Conservation (phyloP, 2,888 invertebrate species). For the Papilio protenor region DNA sequence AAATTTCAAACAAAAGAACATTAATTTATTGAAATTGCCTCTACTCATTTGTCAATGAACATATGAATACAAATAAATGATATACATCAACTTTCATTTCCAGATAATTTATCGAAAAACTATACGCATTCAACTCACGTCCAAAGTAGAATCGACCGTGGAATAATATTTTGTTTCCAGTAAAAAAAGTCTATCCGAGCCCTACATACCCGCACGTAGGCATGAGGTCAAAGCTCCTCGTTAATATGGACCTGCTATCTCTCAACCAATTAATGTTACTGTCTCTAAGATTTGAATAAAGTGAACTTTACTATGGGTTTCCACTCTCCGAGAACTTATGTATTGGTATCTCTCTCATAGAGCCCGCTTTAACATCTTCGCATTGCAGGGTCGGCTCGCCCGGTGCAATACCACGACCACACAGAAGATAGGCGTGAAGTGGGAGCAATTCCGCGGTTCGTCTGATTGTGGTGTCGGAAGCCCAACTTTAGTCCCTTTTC, state of each 20-base stretch:
- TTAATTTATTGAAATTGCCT: no score
- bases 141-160: slow-evolving; percentile 50
- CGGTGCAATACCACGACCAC: no score
- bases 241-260: slow-evolving; percentile 69
- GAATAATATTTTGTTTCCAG: slow-evolving; percentile 52
- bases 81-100: slow-evolving; percentile 23
- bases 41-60: no score
- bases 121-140: slow-evolving; percentile 56
- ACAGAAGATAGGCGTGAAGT: no score
- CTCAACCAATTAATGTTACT: slow-evolving; percentile 70
- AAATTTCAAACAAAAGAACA: no score
- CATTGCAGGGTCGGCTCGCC: no score
- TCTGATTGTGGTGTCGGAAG: no score
- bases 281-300: slow-evolving; percentile 68
- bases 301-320: slow-evolving; percentile 45
- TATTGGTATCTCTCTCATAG: no score
- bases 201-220: slow-evolving; percentile 64
- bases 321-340: no score
- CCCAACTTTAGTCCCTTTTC: no score
- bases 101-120: slow-evolving; percentile 28
- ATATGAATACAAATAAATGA: slow-evolving; percentile 11
- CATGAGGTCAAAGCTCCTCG: slow-evolving; percentile 70
- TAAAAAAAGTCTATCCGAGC: slow-evolving; percentile 47
- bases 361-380: no score
- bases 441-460: no score